Evolutionary conservation across 2,888 invertebrate genomes (phyloP).

Genomic region (Aspidapion aeneum): DNA sequence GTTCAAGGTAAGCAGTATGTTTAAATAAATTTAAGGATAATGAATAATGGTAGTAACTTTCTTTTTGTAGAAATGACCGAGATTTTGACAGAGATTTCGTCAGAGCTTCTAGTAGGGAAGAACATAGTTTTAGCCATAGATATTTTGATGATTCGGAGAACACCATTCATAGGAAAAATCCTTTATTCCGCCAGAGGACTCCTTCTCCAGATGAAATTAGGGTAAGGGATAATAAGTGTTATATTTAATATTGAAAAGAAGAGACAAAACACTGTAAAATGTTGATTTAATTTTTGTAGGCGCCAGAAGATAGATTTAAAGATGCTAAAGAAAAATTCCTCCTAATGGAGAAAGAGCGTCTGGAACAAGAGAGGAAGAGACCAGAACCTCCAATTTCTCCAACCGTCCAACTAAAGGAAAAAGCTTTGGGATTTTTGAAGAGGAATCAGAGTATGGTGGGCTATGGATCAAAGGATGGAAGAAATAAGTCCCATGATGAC

Average conservation of each 20-base stretch:
- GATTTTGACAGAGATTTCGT: slow-evolving; percentile 13
- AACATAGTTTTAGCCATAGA: slow-evolving; percentile 12
- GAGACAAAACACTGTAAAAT: not conserved
- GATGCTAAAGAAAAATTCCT: slow-evolving; percentile 85
- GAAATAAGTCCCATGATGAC: slow-evolving; percentile 21
- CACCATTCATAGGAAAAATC: slow-evolving; percentile 22
- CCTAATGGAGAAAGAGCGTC: slow-evolving; percentile 69
- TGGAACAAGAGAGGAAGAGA: slow-evolving; percentile 50
- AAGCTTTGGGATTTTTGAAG: slow-evolving; percentile 33
- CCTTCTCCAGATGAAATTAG: slow-evolving; percentile 51
- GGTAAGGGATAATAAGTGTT: too few relatives aligned
- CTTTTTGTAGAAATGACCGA: slow-evolving; percentile 7
- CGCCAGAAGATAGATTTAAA: slow-evolving; percentile 76
- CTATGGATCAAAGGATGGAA: slow-evolving; percentile 20
- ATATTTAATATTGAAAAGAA: not conserved
- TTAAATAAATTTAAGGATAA: not conserved
- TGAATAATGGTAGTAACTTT: not conserved
- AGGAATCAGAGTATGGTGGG: slow-evolving; percentile 28
- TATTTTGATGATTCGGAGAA: slow-evolving; percentile 19
- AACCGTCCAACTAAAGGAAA: slow-evolving; percentile 27
- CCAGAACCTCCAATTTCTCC: slow-evolving; percentile 40
- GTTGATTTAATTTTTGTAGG: slow-evolving; percentile 36
- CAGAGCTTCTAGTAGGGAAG: slow-evolving; percentile 13
- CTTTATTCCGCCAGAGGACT: slow-evolving; percentile 39
- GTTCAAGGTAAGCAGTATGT: slow-evolving; percentile 6